A percentile compares a stretch with the other conserved stretches of the same genome.
These are phyloP conservation scores for Anabas testudineus DNA, from an alignment of 2,797 vertebrate species.

Conservation along the genomic window DNA sequence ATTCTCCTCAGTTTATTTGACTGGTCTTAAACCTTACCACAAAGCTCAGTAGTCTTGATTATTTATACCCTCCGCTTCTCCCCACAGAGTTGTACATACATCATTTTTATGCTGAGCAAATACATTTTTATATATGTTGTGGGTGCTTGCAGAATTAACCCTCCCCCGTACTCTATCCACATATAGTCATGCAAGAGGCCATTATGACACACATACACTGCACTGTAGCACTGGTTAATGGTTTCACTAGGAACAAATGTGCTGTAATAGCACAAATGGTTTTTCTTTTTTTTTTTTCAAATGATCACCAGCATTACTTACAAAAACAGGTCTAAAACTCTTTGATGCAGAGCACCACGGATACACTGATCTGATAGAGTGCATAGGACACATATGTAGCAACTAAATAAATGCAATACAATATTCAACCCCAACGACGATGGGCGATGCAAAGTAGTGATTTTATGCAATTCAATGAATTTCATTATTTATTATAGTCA, in stretches of 20 bases:
- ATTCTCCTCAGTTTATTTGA: background rate
- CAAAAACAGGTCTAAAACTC: background rate
- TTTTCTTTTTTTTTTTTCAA: background rate
- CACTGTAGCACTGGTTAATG: slow-evolving; percentile 15
- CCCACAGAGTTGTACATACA: slow-evolving; percentile 45
- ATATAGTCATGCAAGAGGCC: slow-evolving; percentile 31
- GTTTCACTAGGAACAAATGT: slow-evolving; percentile 19
- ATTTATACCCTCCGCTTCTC: slow-evolving; percentile 46
- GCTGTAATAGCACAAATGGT: slow-evolving; percentile 12
- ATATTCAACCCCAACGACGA: no score
- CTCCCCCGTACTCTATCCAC: slow-evolving; percentile 37
- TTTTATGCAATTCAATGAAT: no score
- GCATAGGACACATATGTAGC: no score
- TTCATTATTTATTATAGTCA: no score
- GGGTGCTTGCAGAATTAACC: slow-evolving; percentile 41
- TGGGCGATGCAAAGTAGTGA: no score
- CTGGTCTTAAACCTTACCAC: slow-evolving; percentile 19
- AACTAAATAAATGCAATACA: no score
- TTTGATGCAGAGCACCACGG: background rate
- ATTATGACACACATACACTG: slow-evolving; percentile 47
- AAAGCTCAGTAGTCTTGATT: slow-evolving; percentile 36
- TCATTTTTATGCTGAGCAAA: slow-evolving; percentile 70
- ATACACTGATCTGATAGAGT: no score
- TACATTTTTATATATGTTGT: slow-evolving; percentile 61
- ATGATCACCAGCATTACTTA: background rate